phyloP scores from a whole-genome alignment of 2,797 vertebrate species.

The Xiphophorus birchmanni region DNA sequence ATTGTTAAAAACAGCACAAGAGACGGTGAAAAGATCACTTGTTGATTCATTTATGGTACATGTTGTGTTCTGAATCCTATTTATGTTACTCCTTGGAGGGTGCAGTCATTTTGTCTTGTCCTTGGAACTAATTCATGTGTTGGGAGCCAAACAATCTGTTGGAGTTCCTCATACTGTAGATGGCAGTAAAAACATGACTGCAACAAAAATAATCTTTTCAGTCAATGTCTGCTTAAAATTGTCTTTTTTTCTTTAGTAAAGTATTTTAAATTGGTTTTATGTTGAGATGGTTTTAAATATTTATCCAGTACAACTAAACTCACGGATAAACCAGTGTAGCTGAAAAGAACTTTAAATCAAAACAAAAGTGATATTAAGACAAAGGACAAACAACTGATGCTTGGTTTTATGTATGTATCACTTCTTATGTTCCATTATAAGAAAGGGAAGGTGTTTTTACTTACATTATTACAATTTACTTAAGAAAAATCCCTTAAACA shows the following conservation, averaged over 20 bases:
- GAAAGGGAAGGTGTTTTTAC: constrained; percentile 2
- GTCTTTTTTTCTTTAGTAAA: constrained; percentile 33
- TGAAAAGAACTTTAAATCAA: not conserved
- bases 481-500: not conserved
- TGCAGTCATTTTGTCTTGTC: constrained; percentile 27
- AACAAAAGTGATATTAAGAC: not conserved
- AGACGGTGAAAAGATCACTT: constrained; percentile 56
- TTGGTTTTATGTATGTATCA: constrained; percentile 16
- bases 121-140: constrained; percentile 55
- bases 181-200: constrained; percentile 49
- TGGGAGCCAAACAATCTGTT: constrained; percentile 72
- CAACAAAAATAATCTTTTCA: constrained; percentile 63
- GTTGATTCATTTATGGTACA: constrained; percentile 64
- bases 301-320: not conserved
- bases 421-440: not conserved
- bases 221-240: constrained; percentile 50
- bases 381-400: constrained; percentile 39
- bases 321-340: not conserved
- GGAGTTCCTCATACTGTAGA: constrained; percentile 51
- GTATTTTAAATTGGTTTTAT: not conserved
- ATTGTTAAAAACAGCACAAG: constrained; percentile 13
- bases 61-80: constrained; percentile 55
- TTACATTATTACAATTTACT: constrained; percentile 15
- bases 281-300: not conserved
- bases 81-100: constrained; percentile 58